phyloP scores from a whole-genome alignment of 1,140 invertebrate genomes.

The Himalopsyche phryganea region DNA sequence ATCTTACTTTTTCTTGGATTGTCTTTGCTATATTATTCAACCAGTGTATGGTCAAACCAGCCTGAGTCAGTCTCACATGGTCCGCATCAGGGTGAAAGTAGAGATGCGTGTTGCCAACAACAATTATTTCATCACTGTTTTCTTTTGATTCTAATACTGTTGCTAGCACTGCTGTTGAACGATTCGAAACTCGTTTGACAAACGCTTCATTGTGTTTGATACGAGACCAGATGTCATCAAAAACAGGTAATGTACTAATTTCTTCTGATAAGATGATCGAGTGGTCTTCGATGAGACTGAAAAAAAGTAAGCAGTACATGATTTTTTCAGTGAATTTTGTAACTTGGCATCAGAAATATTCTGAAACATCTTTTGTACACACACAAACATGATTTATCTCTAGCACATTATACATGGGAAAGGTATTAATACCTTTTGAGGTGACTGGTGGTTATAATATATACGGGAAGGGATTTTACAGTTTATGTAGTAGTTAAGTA shows the following conservation, averaged over 20 bases:
- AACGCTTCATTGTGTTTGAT: constrained; percentile 59
- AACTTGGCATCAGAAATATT: too few species aligned
- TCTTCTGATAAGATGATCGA: constrained; percentile 59
- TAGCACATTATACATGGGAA: too few species aligned
- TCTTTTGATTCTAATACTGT: constrained; percentile 60
- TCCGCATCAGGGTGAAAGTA: constrained; percentile 88
- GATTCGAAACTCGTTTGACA: constrained; percentile 58
- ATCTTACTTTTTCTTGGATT: constrained; percentile 46
- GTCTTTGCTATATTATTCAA: constrained; percentile 53
- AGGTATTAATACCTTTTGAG: too few species aligned
- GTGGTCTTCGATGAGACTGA: constrained; percentile 48
- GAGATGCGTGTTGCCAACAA: constrained; percentile 87
- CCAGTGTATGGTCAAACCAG: constrained; percentile 60
- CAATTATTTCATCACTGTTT: constrained; percentile 57
- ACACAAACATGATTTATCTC: too few species aligned
- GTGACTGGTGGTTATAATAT: too few species aligned
- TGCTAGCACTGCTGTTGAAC: constrained; percentile 62
- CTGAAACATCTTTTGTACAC: too few species aligned
- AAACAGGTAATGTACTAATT: constrained; percentile 51
- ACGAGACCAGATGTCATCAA: constrained; percentile 57
- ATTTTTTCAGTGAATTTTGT: too few species aligned
- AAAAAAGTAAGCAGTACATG: constrained; percentile 21
- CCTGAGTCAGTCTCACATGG: constrained; percentile 80
- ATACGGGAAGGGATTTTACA: too few species aligned
- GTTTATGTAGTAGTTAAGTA: too few species aligned